These are phyloP conservation scores for Petroica traversi DNA, from an alignment of 2,113 vertebrate genomes.

Conservation along the genomic window DNA sequence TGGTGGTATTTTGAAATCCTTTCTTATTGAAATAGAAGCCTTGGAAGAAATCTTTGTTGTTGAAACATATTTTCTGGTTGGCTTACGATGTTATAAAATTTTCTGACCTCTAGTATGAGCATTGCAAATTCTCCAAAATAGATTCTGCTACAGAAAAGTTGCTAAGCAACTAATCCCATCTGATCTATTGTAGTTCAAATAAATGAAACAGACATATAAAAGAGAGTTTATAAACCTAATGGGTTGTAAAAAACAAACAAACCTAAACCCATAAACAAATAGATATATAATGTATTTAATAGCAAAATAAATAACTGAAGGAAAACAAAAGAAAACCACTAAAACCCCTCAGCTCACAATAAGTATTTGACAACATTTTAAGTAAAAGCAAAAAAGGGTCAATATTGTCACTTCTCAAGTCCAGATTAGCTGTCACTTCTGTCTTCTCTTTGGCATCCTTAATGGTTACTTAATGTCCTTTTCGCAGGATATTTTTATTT, in stretches of 20 bases:
- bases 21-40: background rate
- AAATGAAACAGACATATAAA: constrained; percentile 57
- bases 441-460: background rate
- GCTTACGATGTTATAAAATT: constrained; percentile 48
- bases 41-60: constrained; percentile 49
- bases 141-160: constrained; percentile 55
- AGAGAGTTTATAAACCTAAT: constrained; percentile 52
- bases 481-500: background rate
- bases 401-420: background rate
- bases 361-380: background rate
- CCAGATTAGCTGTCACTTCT: background rate
- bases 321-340: background rate
- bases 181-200: constrained; percentile 52
- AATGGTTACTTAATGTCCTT: background rate
- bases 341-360: background rate
- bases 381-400: background rate
- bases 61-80: constrained; percentile 60
- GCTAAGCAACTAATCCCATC: constrained; percentile 58
- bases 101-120: constrained; percentile 59
- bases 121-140: constrained; percentile 42
- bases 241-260: constrained; percentile 36
- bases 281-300: background rate
- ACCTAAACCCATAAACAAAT: constrained; percentile 1
- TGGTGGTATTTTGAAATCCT: constrained; percentile 11
- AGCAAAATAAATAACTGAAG: background rate